Base-by-base conservation (phyloP, 1,140 invertebrate species). In the Ridgeia piscesae region DNA sequence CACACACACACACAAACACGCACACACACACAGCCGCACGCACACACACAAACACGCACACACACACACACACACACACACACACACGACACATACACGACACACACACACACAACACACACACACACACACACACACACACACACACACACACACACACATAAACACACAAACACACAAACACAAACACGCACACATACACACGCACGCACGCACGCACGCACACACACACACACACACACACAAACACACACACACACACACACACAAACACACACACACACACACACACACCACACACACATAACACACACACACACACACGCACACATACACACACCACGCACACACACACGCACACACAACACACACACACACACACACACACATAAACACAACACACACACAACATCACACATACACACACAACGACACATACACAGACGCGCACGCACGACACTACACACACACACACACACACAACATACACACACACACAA, bases 191-290 rank as follows among this genome's bases (percentile, higher is more conserved):
- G n/a, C n/a, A n/a, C n/a, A n/a, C n/a, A n/a, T n/a, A n/a, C n/a
- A n/a, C n/a, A n/a, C 42, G 11, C 4, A 42, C 42, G n/a, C 4
- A 42, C 42, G 42, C 11, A 42, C 42, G 42, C 4, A 42, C 11
- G 50, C 88, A 93, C 77, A 93, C 0, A 93, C 91, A 91, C 48
- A 93, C 17, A 91, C 48, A 93, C 35, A 93, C n/a, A 93, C 88
- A 91, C 33, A 92, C 89, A 93, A 0, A 92, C 92, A 48, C 91
- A 92, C 92, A 93, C 92, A 93, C 91, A 93, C 92, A 93, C 90
- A 93, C 92, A 93, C 88, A 31, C 34, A 92, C 42, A 42, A 8
- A 92, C 90, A 88, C 48, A 35, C 34, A 33, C 92, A 89, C n/a
- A 50, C 35, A 89, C 50, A 92, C 48, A 92, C 91, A 50, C 48